Base-by-base conservation (phyloP, 1,140 invertebrate species). In the Semibalanus balanoides region DNA sequence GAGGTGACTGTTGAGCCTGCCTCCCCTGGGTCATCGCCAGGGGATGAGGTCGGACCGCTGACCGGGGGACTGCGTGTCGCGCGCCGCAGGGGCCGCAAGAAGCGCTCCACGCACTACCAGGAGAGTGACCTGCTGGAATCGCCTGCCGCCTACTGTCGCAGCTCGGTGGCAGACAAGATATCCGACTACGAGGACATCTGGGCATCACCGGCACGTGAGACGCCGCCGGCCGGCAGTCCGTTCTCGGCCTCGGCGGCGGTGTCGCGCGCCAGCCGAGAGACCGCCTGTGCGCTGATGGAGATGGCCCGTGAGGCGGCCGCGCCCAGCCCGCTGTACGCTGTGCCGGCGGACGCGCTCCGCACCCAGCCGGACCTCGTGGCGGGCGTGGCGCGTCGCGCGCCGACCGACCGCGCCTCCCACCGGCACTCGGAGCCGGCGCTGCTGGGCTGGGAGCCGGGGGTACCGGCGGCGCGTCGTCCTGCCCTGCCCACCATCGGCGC, bases 151-250 rank as follows among this genome's bases (percentile, higher is more conserved):
- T 96, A 95, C 82, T 94, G 93, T 80, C 87, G 90, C 77, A 95
- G 93, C 82, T 92, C 91, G 11, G 85, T 95, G 14, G 90, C 91
- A 73, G 94, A 97, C 82, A 96, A 96, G 85, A 90, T 93, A 30
- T 95, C 93, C 77, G 95, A 97, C 84, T 97, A 97, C 83, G 94
- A 97, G 84, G 95, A 97, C 82, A 90, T 97, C 78, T 97, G 94
- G 94, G 89, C 88, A 64, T 89, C 88, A 73, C 84, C 85, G 0
- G 87, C 87, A 43, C 87, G 86, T 85, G 74, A 87, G 86, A 17
- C 88, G 86, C 80, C 78, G 27, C 75, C 71, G 72, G 31, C 29
- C 40, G 40, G 75, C 30, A 76, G 40, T 30, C 35, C 31, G 29
- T 76, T 76, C 73, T 30, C 43, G 17, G 29, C 30, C 31, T 29